phyloP scores from a whole-genome alignment of 1,140 invertebrate species.

The Zaprionus taronus region DNA sequence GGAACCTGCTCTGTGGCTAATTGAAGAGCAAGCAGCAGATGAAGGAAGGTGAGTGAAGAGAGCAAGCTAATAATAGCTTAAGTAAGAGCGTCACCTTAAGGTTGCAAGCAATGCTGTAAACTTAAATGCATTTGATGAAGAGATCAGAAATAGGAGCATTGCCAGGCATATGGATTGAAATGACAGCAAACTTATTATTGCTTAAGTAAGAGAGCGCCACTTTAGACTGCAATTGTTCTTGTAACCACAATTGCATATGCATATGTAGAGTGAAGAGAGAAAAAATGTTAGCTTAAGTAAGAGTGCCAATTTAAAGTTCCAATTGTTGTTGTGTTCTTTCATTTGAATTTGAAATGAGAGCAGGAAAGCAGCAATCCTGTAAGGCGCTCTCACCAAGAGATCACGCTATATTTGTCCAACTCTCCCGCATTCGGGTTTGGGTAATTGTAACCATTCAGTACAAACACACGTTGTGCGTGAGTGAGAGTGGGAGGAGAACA shows the following conservation, averaged over 20 bases:
- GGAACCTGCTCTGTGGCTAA: conserved; percentile 65
- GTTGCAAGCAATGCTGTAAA: no score
- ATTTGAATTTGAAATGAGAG: neutral
- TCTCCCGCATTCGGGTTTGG: conserved; percentile 25
- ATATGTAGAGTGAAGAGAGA: no score
- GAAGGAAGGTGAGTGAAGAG: conserved; percentile 3
- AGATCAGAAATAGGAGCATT: neutral
- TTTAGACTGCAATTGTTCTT: no score
- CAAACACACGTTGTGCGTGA: conserved; percentile 1
- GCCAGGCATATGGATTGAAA: neutral
- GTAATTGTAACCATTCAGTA: conserved; percentile 59
- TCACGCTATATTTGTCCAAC: neutral
- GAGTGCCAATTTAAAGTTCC: neutral
- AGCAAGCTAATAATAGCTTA: neutral
- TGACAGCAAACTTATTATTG: neutral
- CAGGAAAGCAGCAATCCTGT: neutral
- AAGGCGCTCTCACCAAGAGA: neutral
- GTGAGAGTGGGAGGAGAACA: conserved; percentile 1
- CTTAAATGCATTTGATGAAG: neutral
- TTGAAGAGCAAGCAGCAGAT: conserved; percentile 48
- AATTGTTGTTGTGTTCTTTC: neutral
- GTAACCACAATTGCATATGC: no score
- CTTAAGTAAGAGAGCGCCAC: no score
- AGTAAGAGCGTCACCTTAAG: neutral
- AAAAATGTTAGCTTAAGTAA: neutral